Base-by-base conservation (phyloP, 2,113 vertebrate species). In the Pipra filicauda region DNA sequence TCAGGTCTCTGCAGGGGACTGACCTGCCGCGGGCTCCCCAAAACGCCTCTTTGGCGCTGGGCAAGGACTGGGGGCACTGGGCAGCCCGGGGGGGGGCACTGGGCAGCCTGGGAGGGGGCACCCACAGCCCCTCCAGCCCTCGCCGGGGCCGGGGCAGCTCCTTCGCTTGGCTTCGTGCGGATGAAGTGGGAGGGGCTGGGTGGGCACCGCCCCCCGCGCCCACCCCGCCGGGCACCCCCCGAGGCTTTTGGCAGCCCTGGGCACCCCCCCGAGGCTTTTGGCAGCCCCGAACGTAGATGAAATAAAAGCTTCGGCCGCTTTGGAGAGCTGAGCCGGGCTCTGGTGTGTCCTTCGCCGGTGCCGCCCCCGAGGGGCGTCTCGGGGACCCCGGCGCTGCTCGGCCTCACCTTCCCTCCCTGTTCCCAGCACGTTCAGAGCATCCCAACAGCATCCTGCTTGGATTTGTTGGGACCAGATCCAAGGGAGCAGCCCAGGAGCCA, bases 221-320 rank as follows among this genome's bases (percentile, higher is more conserved):
- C 51, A 0, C 75, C 75, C 2, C 1, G 55, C 67, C 12, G 5
- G 28, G 79, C 39, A 30, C 27, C 27, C 6, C 72, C 48, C 31
- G 2, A 37, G 81, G 77, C 78, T 84, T 64, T 8, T 7, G 13
- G 88, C 85, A 59, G 81, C 81, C 72, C 37, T 37, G 91, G 89
- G 79, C 39, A 30, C 27, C 27, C 6, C 6, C 72, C 48, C 31
- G 2, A 37, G 81, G 77, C 78, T 84, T 64, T 8, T 7, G 13
- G 88, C 85, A 59, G 81, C 81, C 72, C 37, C 33, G 91, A 85
- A 70, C 15, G n/a, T 70, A 81, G 89, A 87, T 61, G 65, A 95
- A 96, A 95, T 95, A 96, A 96, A 95, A 96, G 93, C 93, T 96
- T 96, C 51, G n/a, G 93, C 93, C 5, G 95, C 95, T 96, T 96